Base-by-base conservation (phyloP, 1,140 invertebrate genomes). In the Euwallacea fornicatus region DNA sequence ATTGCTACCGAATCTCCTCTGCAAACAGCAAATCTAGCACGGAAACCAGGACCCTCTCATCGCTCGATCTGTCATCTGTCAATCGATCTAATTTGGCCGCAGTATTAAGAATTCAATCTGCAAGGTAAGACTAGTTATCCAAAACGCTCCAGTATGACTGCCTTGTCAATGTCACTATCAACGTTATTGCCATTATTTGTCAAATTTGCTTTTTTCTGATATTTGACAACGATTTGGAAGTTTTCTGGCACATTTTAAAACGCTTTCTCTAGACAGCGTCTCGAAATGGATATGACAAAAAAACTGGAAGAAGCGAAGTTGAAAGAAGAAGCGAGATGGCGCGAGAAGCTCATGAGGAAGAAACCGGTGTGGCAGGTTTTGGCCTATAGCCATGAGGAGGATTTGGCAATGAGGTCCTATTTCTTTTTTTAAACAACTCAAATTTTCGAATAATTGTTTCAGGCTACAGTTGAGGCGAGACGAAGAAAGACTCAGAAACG, bases 71-170 rank as follows among this genome's bases (percentile, higher is more conserved):
- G 21, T 78, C 83, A 33, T 84, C 85, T 0, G 77, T 85, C 0
- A 86, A 86, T 59, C 84, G 88, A 63, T 90, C 86, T 6, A 91
- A 91, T 76, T 82, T 90, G 71, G 89, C 89, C n/a, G 88, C 89
- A 2, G 81, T 91, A 65, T 79, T 91, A 41, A 82, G 89, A 80
- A 89, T 89, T 61, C 88, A 90, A 79, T 85, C 87, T 0, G 86
- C 88, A 7, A 83, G 84, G 86, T 86, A 66, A 33, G 21, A 33
- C 21, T 1, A 33, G 21, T 33, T 2, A 33, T 33, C 21, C 21
- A 33, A 33, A 33, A 33, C 21, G 21, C 21, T 4, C 21, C 4
- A 33, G 4, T 33, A 33, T 33, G 21, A 4, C 21, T 33, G 21
- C 21, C 1, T 1, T 33, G 21, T 33, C 21, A 33, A 33, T 33